phyloP scores from a whole-genome alignment of 1,140 invertebrate species.

The Bathynomus jamesi region DNA sequence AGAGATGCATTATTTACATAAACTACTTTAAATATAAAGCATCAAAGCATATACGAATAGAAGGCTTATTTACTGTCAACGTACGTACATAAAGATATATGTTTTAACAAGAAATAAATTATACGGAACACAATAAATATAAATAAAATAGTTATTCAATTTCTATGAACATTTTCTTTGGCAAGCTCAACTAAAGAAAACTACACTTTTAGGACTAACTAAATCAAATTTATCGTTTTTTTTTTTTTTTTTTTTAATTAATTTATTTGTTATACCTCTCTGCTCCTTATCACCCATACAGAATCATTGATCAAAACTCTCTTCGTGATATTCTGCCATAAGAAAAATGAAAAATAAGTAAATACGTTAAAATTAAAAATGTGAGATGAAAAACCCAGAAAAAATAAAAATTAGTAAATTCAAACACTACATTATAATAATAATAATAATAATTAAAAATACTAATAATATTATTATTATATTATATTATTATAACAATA shows the following conservation, averaged over 20 bases:
- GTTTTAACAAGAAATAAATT: too few species aligned
- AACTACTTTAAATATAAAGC: too few species aligned
- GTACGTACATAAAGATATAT: too few species aligned
- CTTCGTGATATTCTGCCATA: conserved; percentile 61
- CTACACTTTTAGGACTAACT: not conserved
- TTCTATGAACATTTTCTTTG: not conserved
- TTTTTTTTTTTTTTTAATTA: not conserved
- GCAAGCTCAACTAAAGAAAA: not conserved
- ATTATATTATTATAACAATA: not conserved
- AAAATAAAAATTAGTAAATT: too few species aligned
- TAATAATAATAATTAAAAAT: not conserved
- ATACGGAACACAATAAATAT: too few species aligned
- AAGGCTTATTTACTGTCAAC: too few species aligned
- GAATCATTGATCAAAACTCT: conserved; percentile 86
- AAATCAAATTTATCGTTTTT: not conserved
- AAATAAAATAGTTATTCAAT: too few species aligned
- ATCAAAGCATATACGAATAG: too few species aligned
- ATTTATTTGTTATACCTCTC: conserved; percentile 58
- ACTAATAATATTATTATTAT: not conserved
- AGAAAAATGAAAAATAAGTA: conserved; percentile 35
- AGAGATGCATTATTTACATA: too few species aligned
- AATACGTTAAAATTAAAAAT: conserved; percentile 25
- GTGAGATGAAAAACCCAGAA: too few species aligned
- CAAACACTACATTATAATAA: too few species aligned
- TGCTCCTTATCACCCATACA: conserved; percentile 78